Base-by-base conservation (phyloP, 2,888 invertebrate species). In the Cantharis lateralis region DNA sequence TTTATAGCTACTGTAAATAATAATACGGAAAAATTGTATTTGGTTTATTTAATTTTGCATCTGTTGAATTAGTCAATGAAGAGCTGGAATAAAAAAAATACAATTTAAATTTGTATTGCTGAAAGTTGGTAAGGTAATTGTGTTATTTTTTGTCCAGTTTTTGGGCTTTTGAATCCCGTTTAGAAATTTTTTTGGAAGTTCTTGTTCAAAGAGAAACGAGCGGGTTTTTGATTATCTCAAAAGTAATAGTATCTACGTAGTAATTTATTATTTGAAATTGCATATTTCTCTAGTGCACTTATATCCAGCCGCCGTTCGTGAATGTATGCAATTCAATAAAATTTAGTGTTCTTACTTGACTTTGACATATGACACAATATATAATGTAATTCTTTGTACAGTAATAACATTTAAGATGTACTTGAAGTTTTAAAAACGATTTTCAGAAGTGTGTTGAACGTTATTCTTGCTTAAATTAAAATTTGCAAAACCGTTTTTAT, bases 401-500 rank as follows among this genome's bases (percentile, higher is more conserved):
- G 64, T 24, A 66, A 66, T 66, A 66, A 66, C 64, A 66, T 66
- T 66, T n/a, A 66, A 66, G 64, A 66, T 66, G 64, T 66, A 66
- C 64, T 66, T 66, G 20, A 66, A 66, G n/a, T 20, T 66, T 66
- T 66, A 66, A 66, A 66, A 66, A 20, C 64, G 64, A 66, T 66
- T 66, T 66, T 24, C 20, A 66, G 64, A 20, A 66, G 20, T 24
- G 24, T 20, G 64, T 24, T 66, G 24, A 66, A 18, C 64, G 64
- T 66, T 66, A 66, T 18, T 66, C 62, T 62, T 24, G 11, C 24
- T 72, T 78, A 75, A 79, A 76, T 78, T 79, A 71, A 79, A 78
- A 76, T 76, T 79, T 77, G 73, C 74, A 69, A 73, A 70, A 48
- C 48, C 73, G 66, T 66, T 75, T 79, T 79, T 79, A 79, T 79